Base-by-base conservation (phyloP, 2,888 invertebrate genomes). In the Idaea aversata region DNA sequence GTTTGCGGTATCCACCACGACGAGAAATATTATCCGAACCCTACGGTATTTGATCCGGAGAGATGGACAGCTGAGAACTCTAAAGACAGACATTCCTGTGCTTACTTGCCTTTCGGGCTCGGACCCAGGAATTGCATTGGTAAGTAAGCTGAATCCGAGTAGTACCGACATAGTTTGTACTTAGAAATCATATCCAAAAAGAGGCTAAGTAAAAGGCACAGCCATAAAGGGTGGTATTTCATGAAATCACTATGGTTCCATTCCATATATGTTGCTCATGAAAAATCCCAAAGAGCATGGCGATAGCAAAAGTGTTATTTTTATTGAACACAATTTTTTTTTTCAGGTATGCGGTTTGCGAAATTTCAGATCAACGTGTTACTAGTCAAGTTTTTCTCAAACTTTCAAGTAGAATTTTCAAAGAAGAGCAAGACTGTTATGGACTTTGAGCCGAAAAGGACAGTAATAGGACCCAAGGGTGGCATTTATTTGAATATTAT, bases 301-400 rank as follows among this genome's bases (percentile, higher is more conserved):
- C 38, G 6, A 5, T 38, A 38, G 10, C 38, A 38, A 13, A 13
- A 10, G 4, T 38, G 4, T 38, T 6, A 38, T 38, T 38, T 5
- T 38, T 38, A 38, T 5, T 38, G 38, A 47, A 47, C 7, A 47
- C 3, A 47, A 47, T 13, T 58, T 15, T 69, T 68, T 64, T 61
- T 82, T 82, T 47, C 73, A 86, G 86, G 84, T 13, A 75, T 82
- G 76, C 79, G 87, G 13, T 86, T 87, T 65, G 84, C 81, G 10
- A 79, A 76, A 65, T 65, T 85, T 7, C 83, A 85, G 61, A 75
- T 78, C 6, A 67, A 72, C 15, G 71, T 85, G 36, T 78, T 82
- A 16, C 61, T 85, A 0, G 69, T 75, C 5, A 81, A 78, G 63
- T 64, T 87, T 4, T 65, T 88, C 10, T 77, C 79, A 0, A 79